These are phyloP conservation scores for Drosophila antonietae DNA, from an alignment of 2,888 invertebrate genomes.

Conservation along the genomic window DNA sequence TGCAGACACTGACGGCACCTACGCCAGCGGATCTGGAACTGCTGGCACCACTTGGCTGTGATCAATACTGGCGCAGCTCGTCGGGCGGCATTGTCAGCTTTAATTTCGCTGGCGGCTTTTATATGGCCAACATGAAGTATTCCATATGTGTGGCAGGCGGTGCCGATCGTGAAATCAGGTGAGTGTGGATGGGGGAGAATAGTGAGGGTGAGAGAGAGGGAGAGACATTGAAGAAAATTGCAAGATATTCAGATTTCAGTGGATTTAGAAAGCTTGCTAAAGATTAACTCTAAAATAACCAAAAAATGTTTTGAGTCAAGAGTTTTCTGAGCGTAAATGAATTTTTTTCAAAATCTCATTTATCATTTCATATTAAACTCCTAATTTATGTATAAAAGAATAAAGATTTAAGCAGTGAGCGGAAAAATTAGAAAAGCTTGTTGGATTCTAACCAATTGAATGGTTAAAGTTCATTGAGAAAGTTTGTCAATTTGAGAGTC, in stretches of 20 bases:
- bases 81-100: slow-evolving; percentile 87
- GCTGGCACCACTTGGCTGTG: slow-evolving; percentile 87
- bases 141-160: slow-evolving; percentile 87
- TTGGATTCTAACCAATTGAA: no score
- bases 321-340: no score
- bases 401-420: no score
- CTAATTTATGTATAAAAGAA: background rate
- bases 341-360: background rate
- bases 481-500: no score
- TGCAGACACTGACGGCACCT: slow-evolving; percentile 51
- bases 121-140: slow-evolving; percentile 87
- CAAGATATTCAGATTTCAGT: background rate
- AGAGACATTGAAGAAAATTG: background rate
- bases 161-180: slow-evolving; percentile 65
- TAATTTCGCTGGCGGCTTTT: slow-evolving; percentile 86
- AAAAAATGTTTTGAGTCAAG: no score
- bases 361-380: no score
- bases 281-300: background rate
- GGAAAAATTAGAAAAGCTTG: no score
- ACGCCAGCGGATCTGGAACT: slow-evolving; percentile 70
- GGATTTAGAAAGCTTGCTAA: background rate
- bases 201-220: background rate
- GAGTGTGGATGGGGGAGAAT: slow-evolving; percentile 4
- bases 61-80: slow-evolving; percentile 88
- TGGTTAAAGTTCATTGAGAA: no score